phyloP scores from a whole-genome alignment of 2,888 invertebrate species.

The Zaprionus lineosus region DNA sequence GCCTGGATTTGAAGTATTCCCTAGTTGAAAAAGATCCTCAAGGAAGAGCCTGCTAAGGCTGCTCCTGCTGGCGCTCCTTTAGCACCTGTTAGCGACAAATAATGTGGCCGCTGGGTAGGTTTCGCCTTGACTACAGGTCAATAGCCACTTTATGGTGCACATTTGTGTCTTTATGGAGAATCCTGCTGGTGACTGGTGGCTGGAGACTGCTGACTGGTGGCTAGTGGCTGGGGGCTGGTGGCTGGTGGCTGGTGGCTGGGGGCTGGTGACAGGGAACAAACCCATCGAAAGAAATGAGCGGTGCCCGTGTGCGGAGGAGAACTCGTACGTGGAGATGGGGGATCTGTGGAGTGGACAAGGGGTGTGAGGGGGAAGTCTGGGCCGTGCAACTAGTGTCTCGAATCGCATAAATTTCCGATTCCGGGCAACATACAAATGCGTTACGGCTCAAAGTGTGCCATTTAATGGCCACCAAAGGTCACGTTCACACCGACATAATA shows the following conservation, averaged over 20 bases:
- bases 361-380: not conserved
- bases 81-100: slow-evolving; percentile 32
- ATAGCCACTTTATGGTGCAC: slow-evolving; percentile 31
- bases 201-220: no score
- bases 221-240: no score
- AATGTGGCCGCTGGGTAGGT: slow-evolving; percentile 13
- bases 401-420: slow-evolving; percentile 80
- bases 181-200: slow-evolving; percentile 15
- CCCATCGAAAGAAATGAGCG: not conserved
- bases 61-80: not conserved
- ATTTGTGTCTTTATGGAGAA: slow-evolving; percentile 14
- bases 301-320: no score
- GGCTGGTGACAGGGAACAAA: no score
- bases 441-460: slow-evolving; percentile 72
- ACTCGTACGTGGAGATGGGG: not conserved
- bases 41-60: not conserved
- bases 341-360: no score
- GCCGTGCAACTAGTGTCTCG: slow-evolving; percentile 75
- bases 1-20: no score
- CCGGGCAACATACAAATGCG: slow-evolving; percentile 65
- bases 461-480: slow-evolving; percentile 82
- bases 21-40: no score
- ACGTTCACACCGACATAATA: slow-evolving; percentile 77
- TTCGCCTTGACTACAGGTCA: slow-evolving; percentile 21
- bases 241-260: no score